A percentile compares a stretch with the other conserved stretches of the same genome.
Conservation (phyloP, 2,888 invertebrate genomes). For the Tipula unca region DNA sequence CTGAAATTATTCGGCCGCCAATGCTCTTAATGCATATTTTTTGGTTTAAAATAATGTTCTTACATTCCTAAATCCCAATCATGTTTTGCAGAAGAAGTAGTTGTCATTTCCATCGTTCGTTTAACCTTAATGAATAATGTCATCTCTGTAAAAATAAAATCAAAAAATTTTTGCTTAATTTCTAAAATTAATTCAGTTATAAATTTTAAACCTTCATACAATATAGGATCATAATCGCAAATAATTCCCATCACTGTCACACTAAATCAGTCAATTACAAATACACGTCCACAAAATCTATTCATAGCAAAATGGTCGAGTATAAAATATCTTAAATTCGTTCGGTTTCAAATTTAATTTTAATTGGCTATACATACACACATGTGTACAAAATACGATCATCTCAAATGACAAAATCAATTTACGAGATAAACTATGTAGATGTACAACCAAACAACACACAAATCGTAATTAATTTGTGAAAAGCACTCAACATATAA, state of each 20-base stretch:
- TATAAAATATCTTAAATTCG: not conserved
- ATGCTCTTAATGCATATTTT: no score
- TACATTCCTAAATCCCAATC: no score
- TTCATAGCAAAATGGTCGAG: not conserved
- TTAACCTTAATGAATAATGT: no score
- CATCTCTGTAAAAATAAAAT: no score
- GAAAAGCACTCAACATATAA: not conserved
- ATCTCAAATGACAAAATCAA: slow-evolving; percentile 8
- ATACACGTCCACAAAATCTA: not conserved
- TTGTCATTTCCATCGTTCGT: no score
- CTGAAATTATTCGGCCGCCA: no score
- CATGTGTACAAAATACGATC: not conserved
- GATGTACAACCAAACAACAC: not conserved
- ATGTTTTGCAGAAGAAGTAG: no score
- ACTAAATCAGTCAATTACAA: not conserved
- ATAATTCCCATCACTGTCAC: not conserved
- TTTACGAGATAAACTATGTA: not conserved
- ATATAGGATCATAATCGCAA: no score
- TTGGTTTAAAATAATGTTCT: no score
- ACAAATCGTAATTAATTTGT: not conserved
- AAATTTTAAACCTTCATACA: not conserved
- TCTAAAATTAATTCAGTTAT: not conserved
- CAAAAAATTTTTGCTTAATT: not conserved
- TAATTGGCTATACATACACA: not conserved
- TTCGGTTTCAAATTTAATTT: not conserved